Evolutionary conservation across 2,113 vertebrate species (phyloP).

Genomic region (Pagrus major): DNA sequence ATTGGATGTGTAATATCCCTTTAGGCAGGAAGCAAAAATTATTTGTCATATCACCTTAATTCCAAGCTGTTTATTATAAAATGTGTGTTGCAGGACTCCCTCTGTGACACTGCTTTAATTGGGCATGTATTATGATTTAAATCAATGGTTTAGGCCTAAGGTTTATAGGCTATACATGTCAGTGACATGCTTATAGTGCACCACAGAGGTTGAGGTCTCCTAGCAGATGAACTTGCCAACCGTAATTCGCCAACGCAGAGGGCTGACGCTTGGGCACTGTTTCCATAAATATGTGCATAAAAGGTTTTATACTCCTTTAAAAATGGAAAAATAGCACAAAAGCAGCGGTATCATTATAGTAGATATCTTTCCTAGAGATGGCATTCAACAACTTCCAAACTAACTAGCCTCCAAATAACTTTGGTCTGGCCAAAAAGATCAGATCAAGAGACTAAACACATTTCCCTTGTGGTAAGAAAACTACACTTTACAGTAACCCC

Average conservation of each 20-base stretch:
- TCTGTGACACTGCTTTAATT: no score
- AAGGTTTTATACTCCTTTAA: background rate
- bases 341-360: background rate
- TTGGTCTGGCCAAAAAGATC: no score
- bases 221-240: no score
- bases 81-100: no score
- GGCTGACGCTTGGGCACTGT: background rate
- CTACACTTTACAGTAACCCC: background rate
- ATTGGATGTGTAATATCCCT: no score
- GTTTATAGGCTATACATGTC: background rate
- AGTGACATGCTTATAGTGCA: background rate
- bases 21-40: no score
- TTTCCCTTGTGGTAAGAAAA: background rate
- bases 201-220: no score
- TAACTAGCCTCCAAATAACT: background rate
- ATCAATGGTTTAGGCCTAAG: no score
- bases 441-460: slow-evolving; percentile 2
- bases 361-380: background rate
- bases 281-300: background rate
- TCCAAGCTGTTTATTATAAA: no score
- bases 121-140: no score
- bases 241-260: background rate
- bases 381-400: background rate
- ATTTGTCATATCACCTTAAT: no score
- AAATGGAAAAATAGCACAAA: background rate